These are phyloP conservation scores for Melanotaenia nigrans DNA, from an alignment of 2,797 vertebrate genomes.

Conservation along the genomic window DNA sequence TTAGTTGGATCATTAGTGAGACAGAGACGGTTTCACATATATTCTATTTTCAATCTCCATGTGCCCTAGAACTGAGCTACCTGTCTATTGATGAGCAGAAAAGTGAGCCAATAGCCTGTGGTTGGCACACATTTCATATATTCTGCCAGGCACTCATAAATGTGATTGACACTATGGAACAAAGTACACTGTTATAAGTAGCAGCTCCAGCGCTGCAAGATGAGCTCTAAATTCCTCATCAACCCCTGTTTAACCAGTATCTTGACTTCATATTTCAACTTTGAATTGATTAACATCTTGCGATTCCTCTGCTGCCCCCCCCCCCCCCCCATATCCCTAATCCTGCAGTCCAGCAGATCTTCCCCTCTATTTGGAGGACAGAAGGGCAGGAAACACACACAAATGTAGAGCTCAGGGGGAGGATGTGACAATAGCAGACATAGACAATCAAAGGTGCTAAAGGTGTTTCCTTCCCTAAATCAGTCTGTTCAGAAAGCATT, in stretches of 20 bases:
- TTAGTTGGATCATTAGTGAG: slow-evolving; percentile 78
- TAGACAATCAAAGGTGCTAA: slow-evolving; percentile 94
- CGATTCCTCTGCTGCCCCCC: slow-evolving; percentile 32
- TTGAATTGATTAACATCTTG: slow-evolving; percentile 58
- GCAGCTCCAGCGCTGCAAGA: slow-evolving; percentile 28
- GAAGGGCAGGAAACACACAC: slow-evolving; percentile 92
- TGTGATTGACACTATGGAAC: slow-evolving; percentile 61
- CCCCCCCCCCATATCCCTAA: slow-evolving; percentile 6
- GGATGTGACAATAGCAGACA: slow-evolving; percentile 92
- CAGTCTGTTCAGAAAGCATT: slow-evolving; percentile 67
- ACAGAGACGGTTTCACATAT: slow-evolving; percentile 68
- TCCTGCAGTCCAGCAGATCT: slow-evolving; percentile 38
- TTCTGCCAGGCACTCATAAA: slow-evolving; percentile 52
- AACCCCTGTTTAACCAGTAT: slow-evolving; percentile 34
- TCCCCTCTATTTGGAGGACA: slow-evolving; percentile 71
- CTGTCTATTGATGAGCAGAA: slow-evolving; percentile 74
- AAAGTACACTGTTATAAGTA: slow-evolving; percentile 50
- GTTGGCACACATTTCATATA: slow-evolving; percentile 57
- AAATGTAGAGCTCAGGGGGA: slow-evolving; percentile 77
- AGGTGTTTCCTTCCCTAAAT: slow-evolving; percentile 93
- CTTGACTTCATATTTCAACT: slow-evolving; percentile 46
- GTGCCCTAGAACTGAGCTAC: slow-evolving; percentile 66
- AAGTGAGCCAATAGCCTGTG: slow-evolving; percentile 61
- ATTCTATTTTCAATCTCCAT: slow-evolving; percentile 77
- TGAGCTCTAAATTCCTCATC: slow-evolving; percentile 33